Evolutionary conservation across 2,113 vertebrate species (phyloP).

Genomic region (Patagioenas fasciata): DNA sequence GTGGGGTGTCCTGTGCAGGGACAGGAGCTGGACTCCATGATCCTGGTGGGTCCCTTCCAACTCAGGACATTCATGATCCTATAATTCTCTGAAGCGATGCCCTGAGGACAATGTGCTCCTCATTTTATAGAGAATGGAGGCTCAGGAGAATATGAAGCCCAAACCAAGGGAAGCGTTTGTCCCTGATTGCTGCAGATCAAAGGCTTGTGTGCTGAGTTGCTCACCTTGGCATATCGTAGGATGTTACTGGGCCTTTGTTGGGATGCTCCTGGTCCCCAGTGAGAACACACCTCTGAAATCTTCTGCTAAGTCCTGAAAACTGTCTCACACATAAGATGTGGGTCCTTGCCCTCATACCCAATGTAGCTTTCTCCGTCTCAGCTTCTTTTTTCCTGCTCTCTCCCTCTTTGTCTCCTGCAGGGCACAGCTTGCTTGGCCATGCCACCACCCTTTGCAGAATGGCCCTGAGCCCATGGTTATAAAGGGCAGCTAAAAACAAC

Average conservation of each 20-base stretch:
- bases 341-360: background rate
- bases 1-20: too few species aligned
- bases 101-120: background rate
- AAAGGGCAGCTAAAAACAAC: background rate
- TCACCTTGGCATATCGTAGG: rapidly evolving
- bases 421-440: background rate
- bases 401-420: background rate
- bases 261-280: background rate
- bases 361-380: background rate
- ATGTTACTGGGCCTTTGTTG: background rate
- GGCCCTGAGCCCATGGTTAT: background rate
- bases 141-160: background rate
- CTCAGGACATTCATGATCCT: too few species aligned
- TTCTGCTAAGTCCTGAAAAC: background rate
- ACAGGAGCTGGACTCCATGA: too few species aligned
- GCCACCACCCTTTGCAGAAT: background rate
- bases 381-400: background rate
- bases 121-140: background rate
- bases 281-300: background rate
- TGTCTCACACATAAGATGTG: rapidly evolving
- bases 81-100: background rate
- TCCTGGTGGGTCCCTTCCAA: too few species aligned
- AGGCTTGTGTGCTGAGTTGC: background rate
- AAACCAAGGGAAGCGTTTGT: background rate
- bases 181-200: background rate